Conservation (phyloP, 1,140 invertebrate genomes). For the Heliconius eleuchia region DNA sequence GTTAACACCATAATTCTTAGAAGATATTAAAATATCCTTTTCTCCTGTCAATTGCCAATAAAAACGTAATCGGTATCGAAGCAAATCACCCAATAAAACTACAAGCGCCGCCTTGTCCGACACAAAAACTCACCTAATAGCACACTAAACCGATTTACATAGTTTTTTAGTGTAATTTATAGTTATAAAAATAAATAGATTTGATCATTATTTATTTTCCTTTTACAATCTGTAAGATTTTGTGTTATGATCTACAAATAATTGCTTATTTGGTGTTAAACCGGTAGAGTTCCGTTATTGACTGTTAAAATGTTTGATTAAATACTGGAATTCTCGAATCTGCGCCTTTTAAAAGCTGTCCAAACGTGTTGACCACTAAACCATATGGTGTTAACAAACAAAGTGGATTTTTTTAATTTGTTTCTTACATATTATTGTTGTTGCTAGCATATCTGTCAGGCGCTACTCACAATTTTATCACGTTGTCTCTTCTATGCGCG, state of each 20-base stretch:
- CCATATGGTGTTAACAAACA: too few relatives aligned
- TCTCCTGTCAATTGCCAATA: neutral
- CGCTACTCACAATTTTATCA: too few relatives aligned
- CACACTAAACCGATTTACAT: slow-evolving; percentile 31
- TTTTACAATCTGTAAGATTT: neutral
- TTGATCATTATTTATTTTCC: slow-evolving; percentile 38
- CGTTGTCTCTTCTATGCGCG: too few relatives aligned
- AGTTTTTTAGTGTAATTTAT: slow-evolving; percentile 47
- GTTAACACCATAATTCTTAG: neutral
- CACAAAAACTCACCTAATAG: slow-evolving; percentile 50
- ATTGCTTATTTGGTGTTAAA: neutral
- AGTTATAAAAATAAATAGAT: slow-evolving; percentile 58
- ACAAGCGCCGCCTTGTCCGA: slow-evolving; percentile 48
- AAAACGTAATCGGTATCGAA: neutral
- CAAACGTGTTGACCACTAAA: too few relatives aligned
- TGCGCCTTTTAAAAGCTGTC: too few relatives aligned
- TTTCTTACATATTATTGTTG: too few relatives aligned
- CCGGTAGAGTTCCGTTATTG: neutral
- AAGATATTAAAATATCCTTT: neutral
- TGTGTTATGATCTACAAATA: neutral
- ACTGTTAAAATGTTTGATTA: neutral
- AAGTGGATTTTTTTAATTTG: too few relatives aligned
- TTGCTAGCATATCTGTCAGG: too few relatives aligned
- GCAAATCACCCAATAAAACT: neutral
- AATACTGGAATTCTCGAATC: too few relatives aligned